These are phyloP conservation scores for Epizoanthus scotinus DNA, from an alignment of 92 coral and sea anemone genomes.

Conservation along the genomic window DNA sequence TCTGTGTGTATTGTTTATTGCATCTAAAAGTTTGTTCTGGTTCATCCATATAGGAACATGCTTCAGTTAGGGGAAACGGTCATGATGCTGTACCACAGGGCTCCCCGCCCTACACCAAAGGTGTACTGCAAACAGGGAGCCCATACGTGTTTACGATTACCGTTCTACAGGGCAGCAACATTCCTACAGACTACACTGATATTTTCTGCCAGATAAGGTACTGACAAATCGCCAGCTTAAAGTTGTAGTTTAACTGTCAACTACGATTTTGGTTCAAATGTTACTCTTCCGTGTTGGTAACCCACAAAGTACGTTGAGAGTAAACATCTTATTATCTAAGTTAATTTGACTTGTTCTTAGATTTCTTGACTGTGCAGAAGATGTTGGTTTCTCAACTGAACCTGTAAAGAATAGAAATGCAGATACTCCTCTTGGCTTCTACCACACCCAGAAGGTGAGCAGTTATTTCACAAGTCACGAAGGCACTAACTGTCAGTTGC, in stretches of 20 bases:
- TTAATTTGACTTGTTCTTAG: slow-evolving; percentile 23
- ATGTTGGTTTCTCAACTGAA: slow-evolving; percentile 87
- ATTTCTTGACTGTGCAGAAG: slow-evolving; percentile 78
- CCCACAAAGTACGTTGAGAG: no score
- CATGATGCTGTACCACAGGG: slow-evolving; percentile 51
- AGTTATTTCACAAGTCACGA: no score
- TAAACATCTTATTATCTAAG: no score
- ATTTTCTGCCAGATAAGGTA: slow-evolving; percentile 95
- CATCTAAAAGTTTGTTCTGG: neutral
- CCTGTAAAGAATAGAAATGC: slow-evolving; percentile 60
- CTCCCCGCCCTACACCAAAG: slow-evolving; percentile 70
- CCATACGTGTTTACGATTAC: slow-evolving; percentile 78
- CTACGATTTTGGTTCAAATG: no score
- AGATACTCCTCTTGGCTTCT: slow-evolving; percentile 63
- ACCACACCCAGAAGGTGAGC: slow-evolving; percentile 72
- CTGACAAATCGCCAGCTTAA: neutral
- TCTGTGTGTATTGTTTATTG: no score
- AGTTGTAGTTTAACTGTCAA: no score
- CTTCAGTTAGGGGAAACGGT: slow-evolving; percentile 30
- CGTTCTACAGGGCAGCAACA: slow-evolving; percentile 75
- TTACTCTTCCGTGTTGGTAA: no score
- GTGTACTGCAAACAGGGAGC: slow-evolving; percentile 73
- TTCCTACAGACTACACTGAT: slow-evolving; percentile 86
- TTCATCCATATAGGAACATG: slow-evolving; percentile 14
- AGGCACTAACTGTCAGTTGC: no score